These are phyloP conservation scores for Drosophila grimshawi DNA, from an alignment of 1,140 invertebrate genomes.

Conservation along the genomic window DNA sequence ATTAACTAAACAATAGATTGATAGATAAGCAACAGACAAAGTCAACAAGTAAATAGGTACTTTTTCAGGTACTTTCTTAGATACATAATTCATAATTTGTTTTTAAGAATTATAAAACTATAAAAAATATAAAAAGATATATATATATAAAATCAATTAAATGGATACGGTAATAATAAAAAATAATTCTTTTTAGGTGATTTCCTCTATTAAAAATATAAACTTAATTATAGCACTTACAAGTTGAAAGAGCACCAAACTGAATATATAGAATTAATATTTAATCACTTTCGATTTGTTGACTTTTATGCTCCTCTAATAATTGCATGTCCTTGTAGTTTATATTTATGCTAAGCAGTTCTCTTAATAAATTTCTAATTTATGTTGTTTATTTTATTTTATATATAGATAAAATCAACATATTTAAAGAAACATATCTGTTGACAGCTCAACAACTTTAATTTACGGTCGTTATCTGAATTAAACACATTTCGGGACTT, in stretches of 20 bases:
- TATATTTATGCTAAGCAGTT: background rate
- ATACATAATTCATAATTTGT: no score
- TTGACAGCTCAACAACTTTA: conserved; percentile 9
- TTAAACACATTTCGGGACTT: conserved; percentile 6
- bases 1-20: no score
- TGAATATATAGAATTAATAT: background rate
- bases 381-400: background rate
- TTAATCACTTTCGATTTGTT: background rate
- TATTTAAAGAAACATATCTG: conserved; percentile 33
- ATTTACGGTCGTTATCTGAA: conserved; percentile 16
- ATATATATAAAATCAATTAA: no score
- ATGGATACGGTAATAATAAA: no score
- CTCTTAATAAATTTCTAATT: background rate
- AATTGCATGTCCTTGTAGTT: background rate
- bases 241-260: background rate
- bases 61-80: no score
- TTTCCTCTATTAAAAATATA: no score
- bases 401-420: conserved; percentile 7
- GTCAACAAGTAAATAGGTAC: no score
- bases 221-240: no score
- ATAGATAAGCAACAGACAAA: no score
- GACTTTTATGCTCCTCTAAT: background rate
- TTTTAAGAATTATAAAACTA: no score
- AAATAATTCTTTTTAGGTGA: no score
- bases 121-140: no score